These are phyloP conservation scores for Polyergus mexicanus DNA, from an alignment of 1,140 invertebrate genomes.

Conservation along the genomic window DNA sequence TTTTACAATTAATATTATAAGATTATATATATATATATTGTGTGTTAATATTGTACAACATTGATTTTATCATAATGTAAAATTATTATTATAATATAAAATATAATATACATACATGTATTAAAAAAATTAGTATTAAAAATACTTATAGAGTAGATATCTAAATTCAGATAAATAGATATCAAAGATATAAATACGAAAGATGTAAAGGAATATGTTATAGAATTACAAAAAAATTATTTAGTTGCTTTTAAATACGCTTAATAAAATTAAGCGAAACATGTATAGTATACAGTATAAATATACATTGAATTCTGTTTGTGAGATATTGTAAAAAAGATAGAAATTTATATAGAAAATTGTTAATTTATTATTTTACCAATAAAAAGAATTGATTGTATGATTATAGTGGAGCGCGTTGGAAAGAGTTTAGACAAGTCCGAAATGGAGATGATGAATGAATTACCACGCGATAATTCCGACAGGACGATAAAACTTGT, in stretches of 20 bases:
- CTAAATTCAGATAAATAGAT: background rate
- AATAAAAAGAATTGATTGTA: background rate
- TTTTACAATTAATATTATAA: no score
- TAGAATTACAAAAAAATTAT: background rate
- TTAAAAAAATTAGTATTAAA: background rate
- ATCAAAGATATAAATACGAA: background rate
- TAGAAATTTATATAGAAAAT: background rate
- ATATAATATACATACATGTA: background rate
- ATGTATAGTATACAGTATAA: background rate
- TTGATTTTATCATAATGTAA: background rate
- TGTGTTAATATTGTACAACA: background rate
- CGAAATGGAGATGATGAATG: constrained; percentile 86
- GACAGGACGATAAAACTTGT: constrained; percentile 86
- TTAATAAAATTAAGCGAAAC: background rate
- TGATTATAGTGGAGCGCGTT: constrained; percentile 82
- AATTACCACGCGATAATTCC: constrained; percentile 86
- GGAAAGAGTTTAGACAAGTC: constrained; percentile 85
- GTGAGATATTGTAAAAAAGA: background rate
- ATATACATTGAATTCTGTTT: background rate
- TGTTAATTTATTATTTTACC: background rate
- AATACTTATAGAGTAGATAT: background rate
- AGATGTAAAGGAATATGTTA: constrained; percentile 2
- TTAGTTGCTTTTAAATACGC: background rate
- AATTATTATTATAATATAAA: background rate
- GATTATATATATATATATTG: no score